Conservation (phyloP, 2,888 invertebrate genomes). For the Apotomis capreana region DNA sequence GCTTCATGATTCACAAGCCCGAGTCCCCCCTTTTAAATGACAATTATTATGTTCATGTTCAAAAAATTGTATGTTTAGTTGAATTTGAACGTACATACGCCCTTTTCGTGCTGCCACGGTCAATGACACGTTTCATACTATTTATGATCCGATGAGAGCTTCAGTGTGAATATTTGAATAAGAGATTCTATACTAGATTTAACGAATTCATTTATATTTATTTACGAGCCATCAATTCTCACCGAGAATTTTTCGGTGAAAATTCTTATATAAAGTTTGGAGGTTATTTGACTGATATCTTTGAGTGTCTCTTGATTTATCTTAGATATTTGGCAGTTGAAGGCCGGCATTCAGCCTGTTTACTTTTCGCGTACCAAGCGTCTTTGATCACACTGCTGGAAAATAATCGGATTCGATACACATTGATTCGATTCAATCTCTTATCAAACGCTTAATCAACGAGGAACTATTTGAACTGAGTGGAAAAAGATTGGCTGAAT, state of each 20-base stretch:
- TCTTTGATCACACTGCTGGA: conserved; percentile 28
- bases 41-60: conserved; percentile 44
- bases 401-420: conserved; percentile 30
- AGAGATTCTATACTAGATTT: conserved; percentile 2
- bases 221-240: conserved; percentile 3
- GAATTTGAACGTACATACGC: neutral
- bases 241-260: no score
- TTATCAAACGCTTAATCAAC: conserved; percentile 1
- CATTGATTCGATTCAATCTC: conserved; percentile 8
- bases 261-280: neutral
- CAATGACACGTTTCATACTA: conserved; percentile 10
- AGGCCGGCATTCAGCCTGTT: conserved; percentile 23
- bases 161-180: conserved; percentile 3
- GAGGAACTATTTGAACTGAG: neutral
- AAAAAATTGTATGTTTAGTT: neutral
- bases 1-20: conserved; percentile 56
- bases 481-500: neutral
- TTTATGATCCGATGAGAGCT: conserved; percentile 22
- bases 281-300: conserved; percentile 14
- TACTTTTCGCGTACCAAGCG: conserved; percentile 32
- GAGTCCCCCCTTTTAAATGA: conserved; percentile 41
- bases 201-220: conserved; percentile 16
- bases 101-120: neutral
- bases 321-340: conserved; percentile 13
- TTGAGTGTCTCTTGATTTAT: conserved; percentile 23